Conservation (phyloP, 2,113 vertebrate species). For the Vulpes ferrilata region DNA sequence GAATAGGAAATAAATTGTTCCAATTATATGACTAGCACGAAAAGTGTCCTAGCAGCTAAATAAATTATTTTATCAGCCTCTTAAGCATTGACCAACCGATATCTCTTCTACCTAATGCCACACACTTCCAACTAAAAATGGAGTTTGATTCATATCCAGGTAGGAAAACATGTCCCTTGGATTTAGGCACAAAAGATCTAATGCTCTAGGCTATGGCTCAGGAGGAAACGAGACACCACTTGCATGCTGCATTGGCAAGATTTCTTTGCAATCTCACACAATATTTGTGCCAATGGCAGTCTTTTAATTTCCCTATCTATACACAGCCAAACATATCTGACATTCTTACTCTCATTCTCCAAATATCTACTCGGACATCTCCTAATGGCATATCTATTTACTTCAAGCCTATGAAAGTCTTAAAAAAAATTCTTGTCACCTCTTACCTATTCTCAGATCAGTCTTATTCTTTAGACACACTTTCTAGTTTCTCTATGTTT, state of each 20-base stretch:
- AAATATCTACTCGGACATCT: not conserved
- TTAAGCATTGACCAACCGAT: not conserved
- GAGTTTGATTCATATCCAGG: not conserved
- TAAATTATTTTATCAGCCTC: constrained; percentile 25
- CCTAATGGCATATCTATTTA: constrained; percentile 10
- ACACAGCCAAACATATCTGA: not conserved
- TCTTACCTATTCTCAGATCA: constrained; percentile 20
- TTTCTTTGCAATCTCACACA: not conserved
- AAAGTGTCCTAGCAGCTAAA: constrained; percentile 21
- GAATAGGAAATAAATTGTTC: constrained; percentile 17
- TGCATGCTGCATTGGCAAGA: not conserved
- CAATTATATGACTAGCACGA: constrained; percentile 42
- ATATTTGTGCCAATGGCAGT: not conserved
- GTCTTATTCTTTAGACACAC: not conserved
- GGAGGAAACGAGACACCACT: not conserved
- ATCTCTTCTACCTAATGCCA: not conserved
- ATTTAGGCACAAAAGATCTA: constrained; percentile 20
- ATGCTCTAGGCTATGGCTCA: not conserved
- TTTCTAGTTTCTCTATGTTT: not conserved
- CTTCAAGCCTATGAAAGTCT: not conserved
- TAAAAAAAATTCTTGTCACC: not conserved
- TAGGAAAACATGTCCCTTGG: not conserved
- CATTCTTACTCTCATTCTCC: not conserved
- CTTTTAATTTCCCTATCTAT: constrained; percentile 14
- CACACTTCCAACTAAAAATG: constrained; percentile 18